These are phyloP conservation scores for Otocyon megalotis DNA, from an alignment of 2,113 vertebrate genomes.

Conservation along the genomic window DNA sequence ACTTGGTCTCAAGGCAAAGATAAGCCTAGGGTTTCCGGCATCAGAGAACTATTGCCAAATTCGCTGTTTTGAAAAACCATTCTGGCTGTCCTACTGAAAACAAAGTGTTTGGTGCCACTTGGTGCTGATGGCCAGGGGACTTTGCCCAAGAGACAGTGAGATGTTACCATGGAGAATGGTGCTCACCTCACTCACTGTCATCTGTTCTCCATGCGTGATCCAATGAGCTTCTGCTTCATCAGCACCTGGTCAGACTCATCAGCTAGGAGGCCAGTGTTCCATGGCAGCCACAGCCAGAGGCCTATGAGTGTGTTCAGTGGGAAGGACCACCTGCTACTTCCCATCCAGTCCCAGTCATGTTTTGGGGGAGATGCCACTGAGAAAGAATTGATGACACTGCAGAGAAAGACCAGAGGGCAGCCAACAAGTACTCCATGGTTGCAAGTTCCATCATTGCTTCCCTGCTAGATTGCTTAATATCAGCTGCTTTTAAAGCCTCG, in stretches of 20 bases:
- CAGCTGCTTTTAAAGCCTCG: neutral
- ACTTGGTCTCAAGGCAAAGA: neutral
- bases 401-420: neutral
- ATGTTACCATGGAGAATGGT: fast-evolving
- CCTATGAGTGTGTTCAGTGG: fast-evolving
- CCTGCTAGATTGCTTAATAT: neutral
- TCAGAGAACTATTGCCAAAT: no score
- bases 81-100: no score
- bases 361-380: neutral
- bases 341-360: no score
- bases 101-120: neutral
- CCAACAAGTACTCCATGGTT: neutral
- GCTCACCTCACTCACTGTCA: neutral
- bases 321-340: neutral
- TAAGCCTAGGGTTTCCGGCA: neutral
- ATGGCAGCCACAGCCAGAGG: neutral
- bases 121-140: neutral
- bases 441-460: neutral
- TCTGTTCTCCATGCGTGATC: neutral
- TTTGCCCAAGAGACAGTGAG: neutral
- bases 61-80: no score
- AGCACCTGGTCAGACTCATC: fast-evolving
- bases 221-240: neutral
- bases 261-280: neutral
- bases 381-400: neutral